These are phyloP conservation scores for Drosophila insularis DNA, from an alignment of 1,140 invertebrate species.

Conservation along the genomic window DNA sequence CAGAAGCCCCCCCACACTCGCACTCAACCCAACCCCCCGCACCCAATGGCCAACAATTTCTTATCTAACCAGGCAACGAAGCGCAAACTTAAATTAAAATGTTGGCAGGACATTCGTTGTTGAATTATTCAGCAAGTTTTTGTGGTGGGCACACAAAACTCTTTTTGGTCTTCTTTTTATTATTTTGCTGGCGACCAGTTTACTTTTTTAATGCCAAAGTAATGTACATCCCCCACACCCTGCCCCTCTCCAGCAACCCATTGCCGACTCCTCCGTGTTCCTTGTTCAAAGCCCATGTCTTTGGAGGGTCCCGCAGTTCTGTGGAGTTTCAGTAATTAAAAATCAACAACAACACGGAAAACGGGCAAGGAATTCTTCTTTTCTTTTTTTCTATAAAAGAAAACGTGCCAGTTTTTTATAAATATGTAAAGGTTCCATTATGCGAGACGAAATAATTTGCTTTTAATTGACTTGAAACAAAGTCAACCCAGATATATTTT, in stretches of 20 bases:
- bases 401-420: slow-evolving; percentile 7
- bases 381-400: slow-evolving; percentile 6
- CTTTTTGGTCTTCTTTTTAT: slow-evolving; percentile 40
- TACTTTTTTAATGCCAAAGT: slow-evolving; percentile 42
- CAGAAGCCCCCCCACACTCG: background rate
- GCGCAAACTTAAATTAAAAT: slow-evolving; percentile 81
- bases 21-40: background rate
- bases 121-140: slow-evolving; percentile 76
- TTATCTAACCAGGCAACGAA: slow-evolving; percentile 70
- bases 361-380: background rate
- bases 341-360: slow-evolving; percentile 47
- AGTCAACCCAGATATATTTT: background rate
- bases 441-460: background rate
- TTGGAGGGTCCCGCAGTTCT: slow-evolving; percentile 8
- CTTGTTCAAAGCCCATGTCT: slow-evolving; percentile 35
- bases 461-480: background rate
- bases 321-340: slow-evolving; percentile 62
- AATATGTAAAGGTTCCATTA: slow-evolving; percentile 1
- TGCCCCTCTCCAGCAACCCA: background rate
- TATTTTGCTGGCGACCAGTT: slow-evolving; percentile 37
- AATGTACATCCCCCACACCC: slow-evolving; percentile 39
- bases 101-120: slow-evolving; percentile 76
- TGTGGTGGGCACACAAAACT: slow-evolving; percentile 42
- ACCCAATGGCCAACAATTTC: slow-evolving; percentile 37
- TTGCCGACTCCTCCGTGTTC: background rate